Base-by-base conservation (phyloP, 2,888 invertebrate genomes). In the Spialia ferax region DNA sequence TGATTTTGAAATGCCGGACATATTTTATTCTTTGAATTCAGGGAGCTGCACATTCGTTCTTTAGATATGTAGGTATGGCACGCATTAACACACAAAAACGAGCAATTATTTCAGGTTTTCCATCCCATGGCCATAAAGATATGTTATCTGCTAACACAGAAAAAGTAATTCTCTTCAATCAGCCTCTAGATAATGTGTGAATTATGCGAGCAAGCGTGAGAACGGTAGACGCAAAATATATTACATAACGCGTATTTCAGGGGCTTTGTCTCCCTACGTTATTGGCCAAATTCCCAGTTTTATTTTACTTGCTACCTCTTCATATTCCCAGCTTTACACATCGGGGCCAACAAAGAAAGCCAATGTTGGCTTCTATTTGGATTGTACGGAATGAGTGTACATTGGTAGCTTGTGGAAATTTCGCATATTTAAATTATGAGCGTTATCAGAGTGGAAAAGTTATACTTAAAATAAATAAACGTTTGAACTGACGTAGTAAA, bases 201-300 rank as follows among this genome's bases (percentile, higher is more conserved):
- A 87, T 86, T 86, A 87, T 86, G 81, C 83, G 79, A 74, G 75
- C 68, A 78, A 78, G 81, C 79, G 84, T 77, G 83, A 82, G 80
- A 82, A 85, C 80, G 81, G 78, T 80, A 73, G 74, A 80, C 81
- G 79, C 81, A 80, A 85, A 81, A 83, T 80, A 83, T 80, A 82
- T 81, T 73, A 75, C 70, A 70, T 70, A 75, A 83, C 79, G 79
- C 74, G 79, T 83, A 80, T 82, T 81, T 79, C 79, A 77, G 76
- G 73, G 77, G 77, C 79, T 78, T 83, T 82, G 79, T 83, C 77
- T 71, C 73, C 76, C 75, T 77, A 75, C 78, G 80, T 84, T 87
- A 84, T 87, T 86, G 84, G 81, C 81, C 75, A 75, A 84, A 83
- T 78, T 85, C 77, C 71, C 79, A 79, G 80, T 83, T 78, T 79